Base-by-base conservation (phyloP, 2,797 vertebrate species). In the Kryptopterus vitreolus region DNA sequence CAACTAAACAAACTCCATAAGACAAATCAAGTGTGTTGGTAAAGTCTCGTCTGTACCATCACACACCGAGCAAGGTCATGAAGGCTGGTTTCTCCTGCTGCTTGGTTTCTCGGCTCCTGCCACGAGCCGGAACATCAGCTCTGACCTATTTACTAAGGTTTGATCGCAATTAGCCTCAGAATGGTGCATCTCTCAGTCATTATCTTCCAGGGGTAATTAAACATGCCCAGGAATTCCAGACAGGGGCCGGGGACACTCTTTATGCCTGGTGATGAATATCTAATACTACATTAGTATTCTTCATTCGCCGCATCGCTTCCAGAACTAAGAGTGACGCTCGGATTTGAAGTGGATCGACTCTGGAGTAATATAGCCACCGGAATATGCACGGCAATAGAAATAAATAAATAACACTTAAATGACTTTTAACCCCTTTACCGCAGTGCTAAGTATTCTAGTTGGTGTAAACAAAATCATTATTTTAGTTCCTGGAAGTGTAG, bases 131-230 rank as follows among this genome's bases (percentile, higher is more conserved):
- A 55, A 84, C 46, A 63, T 83, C 79, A 82, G 62, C 59, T 48
- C 20, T 88, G 88, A 89, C 87, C 88, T 91, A 89, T 89, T 87
- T 85, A 87, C 84, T 78, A 84, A 15, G 68, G 8, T 61, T 85
- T 83, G 85, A 89, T 86, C 85, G 58, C 88, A 88, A 87, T 90
- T 89, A 89, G 87, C 87, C 85, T 63, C 33, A 83, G 77, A 87
- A 79, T 83, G 78, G 77, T 76, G 78, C 79, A 76, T 78, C 79
- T 86, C 84, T 84, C 71, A 46, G 61, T 66, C 35, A 24, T 63
- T 68, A 66, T 83, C 87, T 87, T 88, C 84, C 89, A 87, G 82
- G 88, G 89, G 86, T 89, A 90, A 89, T 90, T 88, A 87, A 88
- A 85, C 68, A 81, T 16, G 58, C 84, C 87, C 48, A 69, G 63